Base-by-base conservation (phyloP, 2,113 vertebrate genomes). In the Oncorhynchus keta region DNA sequence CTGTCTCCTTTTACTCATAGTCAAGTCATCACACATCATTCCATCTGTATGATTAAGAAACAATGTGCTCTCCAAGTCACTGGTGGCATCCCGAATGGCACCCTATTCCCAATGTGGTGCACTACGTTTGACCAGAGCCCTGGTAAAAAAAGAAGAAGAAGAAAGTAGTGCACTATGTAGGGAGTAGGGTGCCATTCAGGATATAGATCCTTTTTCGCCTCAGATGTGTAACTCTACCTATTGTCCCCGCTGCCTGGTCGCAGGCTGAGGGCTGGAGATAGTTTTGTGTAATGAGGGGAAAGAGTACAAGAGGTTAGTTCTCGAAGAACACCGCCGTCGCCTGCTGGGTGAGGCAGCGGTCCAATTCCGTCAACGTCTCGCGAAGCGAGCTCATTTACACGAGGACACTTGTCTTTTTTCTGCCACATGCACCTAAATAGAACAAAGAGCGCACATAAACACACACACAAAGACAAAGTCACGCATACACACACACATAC, bases 311-410 rank as follows among this genome's bases (percentile, higher is more conserved):
- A 26, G 14, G 49, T 45, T 45, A 3, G 39, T 39, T 45, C 30
- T 24, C 61, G 4, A 76, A 24, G 73, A 65, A 65, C 6, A 18
- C 48, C 51, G 51, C 16, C 51, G 51, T 55, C 51, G 3, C 51
- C 16, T 14, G 51, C 67, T 24, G 4, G 62, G 49, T n/a, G 49
- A 67, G 13, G 66, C 73, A 20, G 35, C 8, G 70, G 49, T 85
- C 70, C 68, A 79, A 61, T 81, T 83, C 77, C 81, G 77, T 81
- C 35, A 79, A 67, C 49, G 49, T 80, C 24, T 32, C 16, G 5
- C 64, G 20, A 75, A 70, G 81, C 48, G 35, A 30, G n/a, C 16
- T 13, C 61, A 64, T 76, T 70, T 77, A 51, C 62, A 45, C 81
- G 4, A 26, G 72, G n/a, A 9, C 48, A 28, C 35, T 69, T 73